These are phyloP conservation scores for Stenchaetothrips biformis DNA, from an alignment of 2,888 invertebrate genomes.

Conservation along the genomic window DNA sequence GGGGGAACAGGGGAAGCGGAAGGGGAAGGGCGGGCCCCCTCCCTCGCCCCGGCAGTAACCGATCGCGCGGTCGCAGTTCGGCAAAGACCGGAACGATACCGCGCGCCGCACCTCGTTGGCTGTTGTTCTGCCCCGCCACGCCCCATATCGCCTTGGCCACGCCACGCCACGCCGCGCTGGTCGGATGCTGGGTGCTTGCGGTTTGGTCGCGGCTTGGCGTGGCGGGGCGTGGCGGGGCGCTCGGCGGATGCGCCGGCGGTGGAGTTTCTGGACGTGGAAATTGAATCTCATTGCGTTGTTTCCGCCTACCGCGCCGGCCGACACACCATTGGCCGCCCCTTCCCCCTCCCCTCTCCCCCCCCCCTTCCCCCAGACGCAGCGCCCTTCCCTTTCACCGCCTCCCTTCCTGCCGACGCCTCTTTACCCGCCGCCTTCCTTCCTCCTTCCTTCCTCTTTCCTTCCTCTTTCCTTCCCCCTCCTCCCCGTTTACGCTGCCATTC, in stretches of 20 bases:
- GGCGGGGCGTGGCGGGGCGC: too few relatives aligned
- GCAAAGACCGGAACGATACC: too few relatives aligned
- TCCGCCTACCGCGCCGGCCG: conserved; percentile 1
- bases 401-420: conserved; percentile 24
- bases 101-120: not conserved
- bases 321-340: not conserved
- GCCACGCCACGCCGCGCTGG: not conserved
- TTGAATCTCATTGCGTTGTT: conserved; percentile 23
- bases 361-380: not conserved
- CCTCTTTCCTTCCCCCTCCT: conserved; percentile 4
- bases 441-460: conserved; percentile 15
- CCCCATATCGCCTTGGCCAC: not conserved
- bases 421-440: not conserved
- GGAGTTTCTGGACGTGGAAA: conserved; percentile 15
- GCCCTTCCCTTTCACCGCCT: not conserved
- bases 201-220: too few relatives aligned
- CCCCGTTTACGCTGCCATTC: too few relatives aligned
- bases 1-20: too few relatives aligned
- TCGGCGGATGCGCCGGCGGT: too few relatives aligned
- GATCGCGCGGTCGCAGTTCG: too few relatives aligned
- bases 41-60: too few relatives aligned
- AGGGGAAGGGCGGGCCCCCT: too few relatives aligned
- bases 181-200: not conserved
- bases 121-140: not conserved
- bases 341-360: not conserved